A percentile compares a stretch with the other conserved stretches of the same genome.
These are phyloP conservation scores for Craniophora ligustri DNA, from an alignment of 2,888 invertebrate species.

Conservation along the genomic window DNA sequence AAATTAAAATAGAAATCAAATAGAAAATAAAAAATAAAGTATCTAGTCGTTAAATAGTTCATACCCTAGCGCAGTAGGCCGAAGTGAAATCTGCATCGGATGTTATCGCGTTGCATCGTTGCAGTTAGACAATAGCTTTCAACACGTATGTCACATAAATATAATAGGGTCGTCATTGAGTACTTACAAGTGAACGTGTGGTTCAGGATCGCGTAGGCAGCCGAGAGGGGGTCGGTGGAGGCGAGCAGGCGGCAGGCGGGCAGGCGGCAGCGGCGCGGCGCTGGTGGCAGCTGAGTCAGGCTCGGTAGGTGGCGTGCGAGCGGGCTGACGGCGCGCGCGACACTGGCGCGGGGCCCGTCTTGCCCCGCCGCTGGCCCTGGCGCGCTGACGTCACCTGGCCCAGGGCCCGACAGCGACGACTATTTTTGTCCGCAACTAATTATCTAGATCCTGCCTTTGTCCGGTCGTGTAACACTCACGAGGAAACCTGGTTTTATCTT, in stretches of 20 bases:
- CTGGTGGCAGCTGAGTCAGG: constrained; percentile 62
- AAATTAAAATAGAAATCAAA: constrained; percentile 36
- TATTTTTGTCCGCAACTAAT: constrained; percentile 87
- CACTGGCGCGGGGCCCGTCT: constrained; percentile 89
- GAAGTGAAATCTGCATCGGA: constrained; percentile 82
- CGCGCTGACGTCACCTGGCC: constrained; percentile 87
- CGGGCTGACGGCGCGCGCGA: constrained; percentile 87
- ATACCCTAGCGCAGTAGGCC: constrained; percentile 58
- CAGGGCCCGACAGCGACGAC: constrained; percentile 86
- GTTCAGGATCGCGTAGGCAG: constrained; percentile 63
- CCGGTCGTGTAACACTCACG: constrained; percentile 74
- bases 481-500: constrained; percentile 77
- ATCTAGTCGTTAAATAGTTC: constrained; percentile 34
- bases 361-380: constrained; percentile 86
- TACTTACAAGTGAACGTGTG: constrained; percentile 68
- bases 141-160: constrained; percentile 59
- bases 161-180: constrained; percentile 49
- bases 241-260: constrained; percentile 57
- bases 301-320: constrained; percentile 79
- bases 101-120: constrained; percentile 74
- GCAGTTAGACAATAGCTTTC: constrained; percentile 73
- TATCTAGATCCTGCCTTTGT: constrained; percentile 87
- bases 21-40: constrained; percentile 11
- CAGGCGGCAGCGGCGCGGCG: constrained; percentile 56
- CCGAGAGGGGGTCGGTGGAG: constrained; percentile 57